These are phyloP conservation scores for Bombus superbus DNA, from an alignment of 1,140 invertebrate species.

Conservation along the genomic window DNA sequence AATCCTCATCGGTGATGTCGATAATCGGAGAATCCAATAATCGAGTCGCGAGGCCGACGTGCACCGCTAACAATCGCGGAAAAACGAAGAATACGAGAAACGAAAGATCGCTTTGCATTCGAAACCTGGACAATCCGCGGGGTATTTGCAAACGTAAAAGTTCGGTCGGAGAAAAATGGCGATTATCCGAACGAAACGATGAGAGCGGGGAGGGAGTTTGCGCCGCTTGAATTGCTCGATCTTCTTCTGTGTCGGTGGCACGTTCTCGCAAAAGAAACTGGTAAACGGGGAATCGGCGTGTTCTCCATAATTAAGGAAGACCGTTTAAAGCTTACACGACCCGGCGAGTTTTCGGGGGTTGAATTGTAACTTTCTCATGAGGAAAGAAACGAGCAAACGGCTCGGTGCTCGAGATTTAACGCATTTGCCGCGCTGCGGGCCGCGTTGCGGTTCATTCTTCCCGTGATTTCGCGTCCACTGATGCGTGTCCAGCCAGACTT, in stretches of 20 bases:
- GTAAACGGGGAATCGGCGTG: background rate
- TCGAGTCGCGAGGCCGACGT: background rate
- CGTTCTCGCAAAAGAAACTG: background rate
- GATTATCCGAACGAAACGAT: background rate
- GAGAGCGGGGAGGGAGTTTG: background rate
- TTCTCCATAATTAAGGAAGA: slow-evolving; percentile 45
- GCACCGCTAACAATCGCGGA: background rate
- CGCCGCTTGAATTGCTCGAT: background rate
- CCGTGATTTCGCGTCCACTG: slow-evolving; percentile 61
- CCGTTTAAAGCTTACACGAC: slow-evolving; percentile 21
- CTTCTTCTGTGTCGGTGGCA: background rate
- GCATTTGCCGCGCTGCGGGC: slow-evolving; percentile 43
- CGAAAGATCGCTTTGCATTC: background rate
- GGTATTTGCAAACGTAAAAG: background rate
- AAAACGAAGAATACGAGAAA: background rate
- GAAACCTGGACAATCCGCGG: background rate
- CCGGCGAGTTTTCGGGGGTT: background rate
- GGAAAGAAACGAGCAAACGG: slow-evolving; percentile 31
- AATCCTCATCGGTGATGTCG: slow-evolving; percentile 14
- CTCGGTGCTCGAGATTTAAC: slow-evolving; percentile 50
- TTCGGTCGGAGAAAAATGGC: background rate
- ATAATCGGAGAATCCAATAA: slow-evolving; percentile 19
- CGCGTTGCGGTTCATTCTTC: slow-evolving; percentile 46
- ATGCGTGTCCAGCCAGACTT: slow-evolving; percentile 63
- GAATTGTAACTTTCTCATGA: slow-evolving; percentile 21